Percentiles rank a stretch among this genome's conserved stretches.
phyloP scores from a whole-genome alignment of 2,888 invertebrate species.

The Agonopterix subpropinquella region DNA sequence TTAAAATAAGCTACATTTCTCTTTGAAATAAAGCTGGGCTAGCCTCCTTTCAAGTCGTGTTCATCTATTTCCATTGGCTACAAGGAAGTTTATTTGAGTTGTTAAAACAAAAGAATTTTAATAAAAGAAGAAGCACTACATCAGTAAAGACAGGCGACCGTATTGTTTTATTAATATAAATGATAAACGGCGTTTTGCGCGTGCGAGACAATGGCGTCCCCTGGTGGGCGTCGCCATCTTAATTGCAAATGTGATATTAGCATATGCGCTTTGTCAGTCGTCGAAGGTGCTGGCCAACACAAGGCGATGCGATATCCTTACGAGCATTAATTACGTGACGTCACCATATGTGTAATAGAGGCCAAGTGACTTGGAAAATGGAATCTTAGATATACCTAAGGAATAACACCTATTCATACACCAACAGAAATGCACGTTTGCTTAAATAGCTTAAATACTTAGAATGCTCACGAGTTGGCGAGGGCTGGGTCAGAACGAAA shows the following conservation, averaged over 20 bases:
- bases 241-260: slow-evolving; percentile 70
- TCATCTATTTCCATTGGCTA: no score
- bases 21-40: no score
- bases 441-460: no score
- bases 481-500: no score
- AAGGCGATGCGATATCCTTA: slow-evolving; percentile 55
- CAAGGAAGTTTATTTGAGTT: no score
- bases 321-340: slow-evolving; percentile 17
- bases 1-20: no score
- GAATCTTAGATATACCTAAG: no score
- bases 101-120: not conserved
- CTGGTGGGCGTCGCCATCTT: slow-evolving; percentile 60
- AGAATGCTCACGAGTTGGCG: no score
- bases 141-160: slow-evolving; percentile 4
- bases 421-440: no score
- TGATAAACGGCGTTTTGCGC: slow-evolving; percentile 38
- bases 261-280: slow-evolving; percentile 68
- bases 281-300: slow-evolving; percentile 50
- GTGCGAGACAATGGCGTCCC: slow-evolving; percentile 62
- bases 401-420: no score
- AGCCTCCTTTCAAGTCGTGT: no score
- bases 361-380: no score
- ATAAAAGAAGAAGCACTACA: not conserved
- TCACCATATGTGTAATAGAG: not conserved
- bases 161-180: slow-evolving; percentile 29